Percentiles rank a stretch among this genome's conserved stretches.
Conservation (phyloP, 37 sponge, comb jelly and placozoan genomes). For the Crambe crambe region DNA sequence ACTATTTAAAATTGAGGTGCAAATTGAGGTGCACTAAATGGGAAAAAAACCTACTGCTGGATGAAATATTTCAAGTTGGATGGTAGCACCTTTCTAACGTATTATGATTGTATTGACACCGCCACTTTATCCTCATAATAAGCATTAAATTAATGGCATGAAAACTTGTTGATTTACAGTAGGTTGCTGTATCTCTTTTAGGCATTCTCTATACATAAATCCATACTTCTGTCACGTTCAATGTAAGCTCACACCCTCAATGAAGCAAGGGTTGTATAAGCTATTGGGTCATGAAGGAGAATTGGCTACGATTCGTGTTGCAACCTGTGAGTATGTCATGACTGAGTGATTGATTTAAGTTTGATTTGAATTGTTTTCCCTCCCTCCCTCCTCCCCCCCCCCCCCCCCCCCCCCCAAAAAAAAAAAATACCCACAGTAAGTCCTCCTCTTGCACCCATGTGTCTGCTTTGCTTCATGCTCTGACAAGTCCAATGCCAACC, state of each 20-base stretch:
- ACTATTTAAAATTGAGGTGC: not conserved
- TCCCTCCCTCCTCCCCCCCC: not conserved
- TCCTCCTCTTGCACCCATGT: slow-evolving; percentile 55
- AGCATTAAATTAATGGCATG: not conserved
- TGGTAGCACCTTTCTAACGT: not conserved
- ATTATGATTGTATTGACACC: not conserved
- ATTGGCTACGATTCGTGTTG: slow-evolving; percentile 28
- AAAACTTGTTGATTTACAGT: not conserved
- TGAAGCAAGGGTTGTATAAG: slow-evolving; percentile 44
- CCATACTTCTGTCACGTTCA: slow-evolving; percentile 54
- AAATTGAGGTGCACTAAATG: too few relatives aligned
- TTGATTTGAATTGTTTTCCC: not conserved
- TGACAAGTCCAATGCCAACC: slow-evolving; percentile 5
- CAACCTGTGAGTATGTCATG: slow-evolving; percentile 64
- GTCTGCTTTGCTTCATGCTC: slow-evolving; percentile 50
- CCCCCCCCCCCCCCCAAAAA: not conserved
- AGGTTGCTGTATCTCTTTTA: not conserved
- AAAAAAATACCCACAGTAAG: slow-evolving; percentile 22
- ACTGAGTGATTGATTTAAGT: not conserved
- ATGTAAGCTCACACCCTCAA: slow-evolving; percentile 42
- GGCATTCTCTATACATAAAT: slow-evolving; percentile 48
- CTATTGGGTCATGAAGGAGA: slow-evolving; percentile 25
- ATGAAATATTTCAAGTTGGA: too few relatives aligned
- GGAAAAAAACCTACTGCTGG: too few relatives aligned
- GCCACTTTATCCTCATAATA: not conserved